These are phyloP conservation scores for Orientallactaga bullata DNA, from an alignment of 2,113 vertebrate species.

Conservation along the genomic window DNA sequence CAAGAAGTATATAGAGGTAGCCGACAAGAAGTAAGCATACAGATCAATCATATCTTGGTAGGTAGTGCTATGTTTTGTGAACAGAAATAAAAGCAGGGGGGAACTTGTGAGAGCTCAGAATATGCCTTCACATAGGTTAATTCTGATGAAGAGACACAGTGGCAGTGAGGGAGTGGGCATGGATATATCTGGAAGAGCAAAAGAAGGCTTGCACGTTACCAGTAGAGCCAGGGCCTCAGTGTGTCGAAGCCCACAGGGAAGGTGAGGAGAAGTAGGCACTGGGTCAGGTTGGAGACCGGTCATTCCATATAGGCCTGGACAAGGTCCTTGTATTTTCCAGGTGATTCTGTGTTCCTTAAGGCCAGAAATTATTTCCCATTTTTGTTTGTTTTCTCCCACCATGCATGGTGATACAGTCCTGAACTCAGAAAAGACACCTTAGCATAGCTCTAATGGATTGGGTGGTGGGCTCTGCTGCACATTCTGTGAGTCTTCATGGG, in stretches of 20 bases:
- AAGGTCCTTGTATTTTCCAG: background rate
- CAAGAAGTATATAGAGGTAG: background rate
- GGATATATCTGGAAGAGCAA: background rate
- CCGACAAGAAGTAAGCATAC: background rate
- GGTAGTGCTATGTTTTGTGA: background rate
- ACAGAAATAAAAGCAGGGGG: conserved; percentile 8
- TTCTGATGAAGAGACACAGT: background rate
- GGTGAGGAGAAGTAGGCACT: background rate
- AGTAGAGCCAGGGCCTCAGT: background rate
- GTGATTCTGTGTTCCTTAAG: background rate
- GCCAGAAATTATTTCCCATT: background rate
- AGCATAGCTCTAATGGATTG: background rate
- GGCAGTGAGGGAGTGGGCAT: background rate
- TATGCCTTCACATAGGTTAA: background rate
- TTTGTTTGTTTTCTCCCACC: background rate
- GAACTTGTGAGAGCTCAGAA: background rate
- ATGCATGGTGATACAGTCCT: background rate
- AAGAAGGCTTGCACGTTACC: background rate
- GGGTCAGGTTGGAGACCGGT: background rate
- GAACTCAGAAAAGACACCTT: background rate
- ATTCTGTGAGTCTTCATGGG: background rate
- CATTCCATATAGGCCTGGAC: background rate
- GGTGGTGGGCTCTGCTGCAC: background rate
- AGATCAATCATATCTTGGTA: background rate
- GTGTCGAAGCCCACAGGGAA: background rate